Evolutionary conservation across 1,140 invertebrate species (phyloP).

Genomic region (Rhyacophila brunnea): DNA sequence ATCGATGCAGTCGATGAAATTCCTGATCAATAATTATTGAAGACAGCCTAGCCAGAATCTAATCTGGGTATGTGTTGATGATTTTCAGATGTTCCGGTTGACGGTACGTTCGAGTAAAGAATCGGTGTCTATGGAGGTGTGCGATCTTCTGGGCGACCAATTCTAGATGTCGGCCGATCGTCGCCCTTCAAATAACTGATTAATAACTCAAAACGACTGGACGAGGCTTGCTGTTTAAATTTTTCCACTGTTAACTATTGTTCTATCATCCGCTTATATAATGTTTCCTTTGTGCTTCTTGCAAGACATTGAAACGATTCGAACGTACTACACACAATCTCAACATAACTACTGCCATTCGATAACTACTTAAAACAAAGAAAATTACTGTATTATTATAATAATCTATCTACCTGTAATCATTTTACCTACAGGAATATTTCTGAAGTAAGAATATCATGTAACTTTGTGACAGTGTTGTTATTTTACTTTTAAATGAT

Average conservation of each 20-base stretch:
- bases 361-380: too few relatives aligned
- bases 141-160: slow-evolving; percentile 85
- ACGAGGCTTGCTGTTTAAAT: background rate
- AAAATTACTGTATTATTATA: too few relatives aligned
- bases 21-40: too few relatives aligned
- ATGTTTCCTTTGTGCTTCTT: background rate
- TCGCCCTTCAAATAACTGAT: background rate
- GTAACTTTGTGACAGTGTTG: too few relatives aligned
- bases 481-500: too few relatives aligned
- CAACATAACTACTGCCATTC: too few relatives aligned
- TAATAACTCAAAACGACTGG: background rate
- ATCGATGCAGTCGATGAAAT: too few relatives aligned
- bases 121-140: slow-evolving; percentile 85
- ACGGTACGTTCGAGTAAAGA: slow-evolving; percentile 97
- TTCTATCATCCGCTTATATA: background rate
- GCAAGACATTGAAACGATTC: background rate
- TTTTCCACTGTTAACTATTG: background rate
- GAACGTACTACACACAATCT: background rate
- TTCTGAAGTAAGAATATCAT: too few relatives aligned
- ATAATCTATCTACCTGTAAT: too few relatives aligned
- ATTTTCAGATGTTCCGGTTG: slow-evolving; percentile 91
- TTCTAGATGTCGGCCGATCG: slow-evolving; percentile 60
- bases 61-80: too few relatives aligned
- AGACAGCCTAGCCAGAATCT: too few relatives aligned
- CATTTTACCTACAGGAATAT: too few relatives aligned